phyloP scores from a whole-genome alignment of 2,797 vertebrate species.

The Sternarchorhynchus goeldii region DNA sequence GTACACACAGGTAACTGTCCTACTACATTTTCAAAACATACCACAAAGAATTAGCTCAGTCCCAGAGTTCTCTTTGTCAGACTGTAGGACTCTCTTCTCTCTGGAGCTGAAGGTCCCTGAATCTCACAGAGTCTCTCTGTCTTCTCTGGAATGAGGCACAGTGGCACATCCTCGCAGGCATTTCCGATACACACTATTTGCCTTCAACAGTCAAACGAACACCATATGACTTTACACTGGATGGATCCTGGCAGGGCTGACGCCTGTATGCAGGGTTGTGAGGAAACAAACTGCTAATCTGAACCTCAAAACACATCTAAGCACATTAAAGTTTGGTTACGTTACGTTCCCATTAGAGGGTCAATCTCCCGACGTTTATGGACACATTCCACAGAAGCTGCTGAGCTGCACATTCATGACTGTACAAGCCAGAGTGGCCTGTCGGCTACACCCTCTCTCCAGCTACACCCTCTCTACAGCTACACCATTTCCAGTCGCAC shows the following conservation, averaged over 20 bases:
- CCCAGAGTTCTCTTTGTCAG: too few species aligned
- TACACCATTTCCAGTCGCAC: too few species aligned
- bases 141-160: too few species aligned
- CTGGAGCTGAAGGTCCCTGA: too few species aligned
- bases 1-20: too few species aligned
- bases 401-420: slow-evolving; percentile 3
- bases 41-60: too few species aligned
- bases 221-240: neutral
- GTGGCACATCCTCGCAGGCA: neutral
- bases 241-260: neutral
- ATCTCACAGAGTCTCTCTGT: too few species aligned
- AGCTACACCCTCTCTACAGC: too few species aligned
- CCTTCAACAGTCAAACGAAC: neutral
- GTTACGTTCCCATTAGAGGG: slow-evolving; percentile 11
- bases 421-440: slow-evolving; percentile 28
- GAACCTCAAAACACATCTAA: slow-evolving; percentile 1
- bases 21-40: too few species aligned
- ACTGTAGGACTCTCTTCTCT: too few species aligned
- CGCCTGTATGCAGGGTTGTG: neutral
- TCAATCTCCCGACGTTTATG: slow-evolving; percentile 5
- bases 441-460: too few species aligned
- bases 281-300: neutral
- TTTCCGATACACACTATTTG: neutral
- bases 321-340: neutral
- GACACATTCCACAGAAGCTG: slow-evolving; percentile 1